A percentile compares a stretch with the other conserved stretches of the same genome.
phyloP scores from a whole-genome alignment of 2,888 invertebrate genomes.

The Dusona sp. region DNA sequence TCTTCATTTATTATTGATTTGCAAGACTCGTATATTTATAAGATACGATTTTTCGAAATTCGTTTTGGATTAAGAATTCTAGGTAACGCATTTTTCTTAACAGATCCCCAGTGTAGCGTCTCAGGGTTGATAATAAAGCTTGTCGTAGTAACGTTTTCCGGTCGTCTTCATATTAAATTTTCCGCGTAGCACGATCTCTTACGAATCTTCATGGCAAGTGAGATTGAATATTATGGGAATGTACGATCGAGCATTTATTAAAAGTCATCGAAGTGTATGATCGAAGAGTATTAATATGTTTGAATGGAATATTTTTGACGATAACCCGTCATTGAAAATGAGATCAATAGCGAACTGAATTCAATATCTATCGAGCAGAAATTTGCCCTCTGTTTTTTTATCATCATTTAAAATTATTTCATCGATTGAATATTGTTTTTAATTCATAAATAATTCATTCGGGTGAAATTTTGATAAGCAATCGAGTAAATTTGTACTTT shows the following conservation, averaged over 20 bases:
- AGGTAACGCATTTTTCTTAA: background rate
- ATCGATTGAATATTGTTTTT: background rate
- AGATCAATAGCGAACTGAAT: background rate
- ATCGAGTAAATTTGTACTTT: background rate
- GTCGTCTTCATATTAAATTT: background rate
- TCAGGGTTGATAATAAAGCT: background rate
- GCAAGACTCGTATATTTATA: background rate
- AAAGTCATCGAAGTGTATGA: conserved; percentile 4
- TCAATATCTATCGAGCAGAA: background rate
- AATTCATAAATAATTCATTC: background rate
- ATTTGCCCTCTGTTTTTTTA: background rate
- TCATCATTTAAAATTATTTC: background rate
- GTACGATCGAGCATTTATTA: conserved; percentile 13
- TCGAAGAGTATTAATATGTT: conserved; percentile 23
- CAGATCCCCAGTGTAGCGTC: background rate
- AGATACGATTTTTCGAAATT: background rate
- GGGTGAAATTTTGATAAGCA: background rate
- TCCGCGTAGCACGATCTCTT: background rate
- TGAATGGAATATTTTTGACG: background rate
- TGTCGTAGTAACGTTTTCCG: background rate
- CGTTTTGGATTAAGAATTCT: background rate
- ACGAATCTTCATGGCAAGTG: background rate
- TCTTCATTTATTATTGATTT: conserved; percentile 5
- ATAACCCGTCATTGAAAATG: background rate
- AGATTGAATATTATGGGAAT: conserved; percentile 2